A percentile compares a stretch with the other conserved stretches of the same genome.
Conservation (phyloP, 2,113 vertebrate genomes). For the Gavia stellata region DNA sequence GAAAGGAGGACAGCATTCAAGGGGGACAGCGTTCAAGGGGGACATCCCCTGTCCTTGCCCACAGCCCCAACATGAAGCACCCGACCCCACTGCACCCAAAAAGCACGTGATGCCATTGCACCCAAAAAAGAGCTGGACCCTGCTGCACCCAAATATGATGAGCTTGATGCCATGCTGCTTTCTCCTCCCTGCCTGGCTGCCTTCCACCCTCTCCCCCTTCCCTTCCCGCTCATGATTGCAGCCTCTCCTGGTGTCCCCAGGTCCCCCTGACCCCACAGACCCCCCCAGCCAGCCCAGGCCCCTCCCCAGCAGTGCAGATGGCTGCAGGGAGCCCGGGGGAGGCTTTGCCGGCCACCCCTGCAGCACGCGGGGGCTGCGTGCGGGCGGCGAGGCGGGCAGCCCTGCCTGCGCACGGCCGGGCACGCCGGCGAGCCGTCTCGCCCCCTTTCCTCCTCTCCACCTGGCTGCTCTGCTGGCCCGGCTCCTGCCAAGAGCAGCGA, state of each 20-base stretch:
- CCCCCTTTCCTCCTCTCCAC: conserved; percentile 11
- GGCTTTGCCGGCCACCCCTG: background rate
- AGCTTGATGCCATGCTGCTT: background rate
- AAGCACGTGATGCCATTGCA: background rate
- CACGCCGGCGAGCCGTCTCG: background rate
- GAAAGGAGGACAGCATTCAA: background rate
- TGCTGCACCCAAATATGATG: accelerated
- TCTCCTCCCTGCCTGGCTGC: background rate
- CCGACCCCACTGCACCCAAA: background rate
- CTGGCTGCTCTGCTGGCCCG: background rate
- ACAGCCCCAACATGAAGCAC: background rate
- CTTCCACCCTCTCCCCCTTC: background rate
- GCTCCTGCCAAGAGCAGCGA: conserved; percentile 17
- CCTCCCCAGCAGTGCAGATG: background rate
- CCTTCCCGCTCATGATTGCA: accelerated
- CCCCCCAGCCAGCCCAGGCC: accelerated
- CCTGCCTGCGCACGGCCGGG: background rate
- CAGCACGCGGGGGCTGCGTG: background rate
- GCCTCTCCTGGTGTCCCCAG: background rate
- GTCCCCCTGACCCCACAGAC: accelerated
- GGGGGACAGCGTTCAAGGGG: background rate
- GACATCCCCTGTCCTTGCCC: background rate
- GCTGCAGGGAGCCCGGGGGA: accelerated
- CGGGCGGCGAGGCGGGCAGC: background rate
- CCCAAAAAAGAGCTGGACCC: background rate